Conservation (phyloP, 1,140 invertebrate genomes). For the Caenorhabditis latens region DNA sequence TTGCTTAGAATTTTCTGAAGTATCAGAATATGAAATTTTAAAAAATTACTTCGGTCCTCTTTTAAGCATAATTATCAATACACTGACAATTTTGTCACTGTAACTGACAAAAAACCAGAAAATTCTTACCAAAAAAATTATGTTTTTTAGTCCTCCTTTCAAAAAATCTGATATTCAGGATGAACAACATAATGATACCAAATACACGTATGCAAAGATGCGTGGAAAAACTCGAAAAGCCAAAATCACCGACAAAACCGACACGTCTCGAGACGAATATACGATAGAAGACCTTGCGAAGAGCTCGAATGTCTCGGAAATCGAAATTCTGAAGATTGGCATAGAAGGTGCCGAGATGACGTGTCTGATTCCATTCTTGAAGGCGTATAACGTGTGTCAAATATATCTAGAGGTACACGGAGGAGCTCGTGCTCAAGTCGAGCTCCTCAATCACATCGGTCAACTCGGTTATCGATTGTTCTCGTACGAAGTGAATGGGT, state of each 20-base stretch:
- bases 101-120: too few relatives aligned
- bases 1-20: too few relatives aligned
- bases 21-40: too few relatives aligned
- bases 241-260: not conserved
- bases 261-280: not conserved
- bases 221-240: conserved; percentile 27
- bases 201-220: conserved; percentile 6
- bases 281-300: conserved; percentile 33
- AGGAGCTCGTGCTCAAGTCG: not conserved
- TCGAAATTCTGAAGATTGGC: conserved; percentile 54
- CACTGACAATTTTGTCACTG: too few relatives aligned
- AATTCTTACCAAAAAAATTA: too few relatives aligned
- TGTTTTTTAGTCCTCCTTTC: too few relatives aligned
- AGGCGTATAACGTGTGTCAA: conserved; percentile 25
- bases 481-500: conserved; percentile 57
- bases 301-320: not conserved
- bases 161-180: not conserved
- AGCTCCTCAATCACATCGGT: conserved; percentile 21
- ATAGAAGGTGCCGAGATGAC: conserved; percentile 57
- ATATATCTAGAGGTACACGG: conserved; percentile 55
- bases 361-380: conserved; percentile 23
- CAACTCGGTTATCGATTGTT: conserved; percentile 33
- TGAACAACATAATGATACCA: conserved; percentile 11
- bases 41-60: too few relatives aligned
- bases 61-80: too few relatives aligned